These are phyloP conservation scores for Piscicola geometra DNA, from an alignment of 2,888 invertebrate genomes.

Conservation along the genomic window DNA sequence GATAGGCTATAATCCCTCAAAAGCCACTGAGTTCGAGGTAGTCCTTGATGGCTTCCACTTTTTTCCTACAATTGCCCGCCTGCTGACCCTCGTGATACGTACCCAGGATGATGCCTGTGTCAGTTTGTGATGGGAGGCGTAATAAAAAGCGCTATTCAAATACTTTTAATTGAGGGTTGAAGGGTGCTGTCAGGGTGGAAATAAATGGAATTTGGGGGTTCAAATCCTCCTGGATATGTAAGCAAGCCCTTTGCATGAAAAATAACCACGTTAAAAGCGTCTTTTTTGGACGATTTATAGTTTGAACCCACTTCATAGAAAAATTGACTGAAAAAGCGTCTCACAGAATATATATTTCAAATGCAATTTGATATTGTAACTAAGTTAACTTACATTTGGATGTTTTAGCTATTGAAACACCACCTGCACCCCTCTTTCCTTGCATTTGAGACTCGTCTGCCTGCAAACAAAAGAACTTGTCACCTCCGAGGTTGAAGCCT, in stretches of 20 bases:
- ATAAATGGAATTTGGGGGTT: too few species aligned
- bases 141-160: too few species aligned
- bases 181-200: too few species aligned
- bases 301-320: neutral
- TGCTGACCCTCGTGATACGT: slow-evolving; percentile 34
- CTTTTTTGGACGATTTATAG: neutral
- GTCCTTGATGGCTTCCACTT: slow-evolving; percentile 33
- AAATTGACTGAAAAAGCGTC: neutral
- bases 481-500: slow-evolving; percentile 31
- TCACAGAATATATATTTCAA: too few species aligned
- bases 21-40: slow-evolving; percentile 30
- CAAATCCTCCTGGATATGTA: too few species aligned
- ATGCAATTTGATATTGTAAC: neutral
- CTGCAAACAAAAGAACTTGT: slow-evolving; percentile 31
- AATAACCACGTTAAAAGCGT: too few species aligned
- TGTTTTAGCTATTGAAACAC: slow-evolving; percentile 35
- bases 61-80: slow-evolving; percentile 33
- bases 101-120: slow-evolving; percentile 34
- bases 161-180: too few species aligned
- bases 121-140: too few species aligned
- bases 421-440: slow-evolving; percentile 31
- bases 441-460: slow-evolving; percentile 32
- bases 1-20: too few species aligned
- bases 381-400: slow-evolving; percentile 25
- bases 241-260: too few species aligned